Evolutionary conservation across 1,140 invertebrate species (phyloP).

Genomic region (Psix sp.): DNA sequence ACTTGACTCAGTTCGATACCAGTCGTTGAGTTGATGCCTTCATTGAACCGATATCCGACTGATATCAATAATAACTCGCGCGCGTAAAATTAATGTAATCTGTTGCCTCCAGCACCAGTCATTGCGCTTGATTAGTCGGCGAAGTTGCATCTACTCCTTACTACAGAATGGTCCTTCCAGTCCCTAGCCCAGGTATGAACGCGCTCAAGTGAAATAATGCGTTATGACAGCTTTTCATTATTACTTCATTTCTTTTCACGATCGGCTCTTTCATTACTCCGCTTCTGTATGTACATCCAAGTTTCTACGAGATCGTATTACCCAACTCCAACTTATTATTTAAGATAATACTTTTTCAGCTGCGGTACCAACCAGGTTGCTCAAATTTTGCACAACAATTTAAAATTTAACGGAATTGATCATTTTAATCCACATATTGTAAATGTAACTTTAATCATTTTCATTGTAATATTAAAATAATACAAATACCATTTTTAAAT

Average conservation of each 20-base stretch:
- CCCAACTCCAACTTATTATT: no score
- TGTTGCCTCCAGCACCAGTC: no score
- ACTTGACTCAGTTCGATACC: slow-evolving; percentile 71
- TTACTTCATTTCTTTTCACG: slow-evolving; percentile 66
- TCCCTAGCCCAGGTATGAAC: slow-evolving; percentile 69
- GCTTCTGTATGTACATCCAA: slow-evolving; percentile 30
- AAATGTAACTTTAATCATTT: no score
- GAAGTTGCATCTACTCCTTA: background rate
- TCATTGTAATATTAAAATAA: no score
- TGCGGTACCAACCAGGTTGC: no score
- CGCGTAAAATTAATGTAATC: background rate
- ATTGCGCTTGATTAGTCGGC: background rate
- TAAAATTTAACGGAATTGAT: no score
- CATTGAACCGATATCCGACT: slow-evolving; percentile 52
- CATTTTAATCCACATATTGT: no score
- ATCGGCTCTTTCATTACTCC: slow-evolving; percentile 43
- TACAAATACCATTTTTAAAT: no score
- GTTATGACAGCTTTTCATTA: slow-evolving; percentile 76
- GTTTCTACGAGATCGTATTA: slow-evolving; percentile 50
- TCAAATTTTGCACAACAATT: no score
- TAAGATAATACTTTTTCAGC: no score
- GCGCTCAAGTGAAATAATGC: slow-evolving; percentile 68
- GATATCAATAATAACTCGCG: slow-evolving; percentile 19
- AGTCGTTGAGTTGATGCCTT: slow-evolving; percentile 67
- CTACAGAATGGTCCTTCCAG: slow-evolving; percentile 14